Base-by-base conservation (phyloP, 2,797 vertebrate genomes). In the Silurus aristotelis region DNA sequence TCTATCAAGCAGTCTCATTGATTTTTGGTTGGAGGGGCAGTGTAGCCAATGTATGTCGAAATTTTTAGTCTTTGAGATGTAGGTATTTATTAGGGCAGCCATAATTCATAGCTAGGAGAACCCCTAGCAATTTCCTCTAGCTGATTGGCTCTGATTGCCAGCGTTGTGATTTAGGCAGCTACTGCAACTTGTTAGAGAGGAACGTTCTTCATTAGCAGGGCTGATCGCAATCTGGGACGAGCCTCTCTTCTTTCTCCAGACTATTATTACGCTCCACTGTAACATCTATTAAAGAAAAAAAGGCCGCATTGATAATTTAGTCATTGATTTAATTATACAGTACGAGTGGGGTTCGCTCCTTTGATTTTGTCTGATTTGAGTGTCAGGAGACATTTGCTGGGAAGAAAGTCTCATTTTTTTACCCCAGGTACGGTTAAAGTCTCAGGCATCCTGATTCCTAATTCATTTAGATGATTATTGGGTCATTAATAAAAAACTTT, bases 141-240 rank as follows among this genome's bases (percentile, higher is more conserved):
- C 90, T 90, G 91, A 93, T 93, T 87, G 83, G 83, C 87, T 92
- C 89, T 91, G 91, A 91, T 91, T 93, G 90, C 90, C 89, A 91
- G 91, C 91, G 89, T 67, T 90, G 90, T 91, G 90, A 91, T 92
- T 92, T 85, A 91, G 89, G 87, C 85, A 87, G 92, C 89, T 90
- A 82, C 88, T 89, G 90, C 84, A 87, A 87, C 90, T 84, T 88
- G 91, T 87, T 91, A 90, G 88, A 89, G 82, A 87, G 82, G 89
- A 87, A 88, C 83, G 88, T 86, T 88, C 70, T 87, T 87, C 82
- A 87, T 87, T 89, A 85, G 86, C 79, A 46, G 66, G 82, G 79
- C 67, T 86, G 85, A 80, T 89, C 73, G 83, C 84, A 86, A 80
- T 86, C 79, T 88, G 82, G 66, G 79, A 83, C 55, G 60, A 71